Percentiles rank a stretch among this genome's conserved stretches.
Evolutionary conservation across 2,888 invertebrate genomes (phyloP).

Genomic region (Cerceris ruficornis): DNA sequence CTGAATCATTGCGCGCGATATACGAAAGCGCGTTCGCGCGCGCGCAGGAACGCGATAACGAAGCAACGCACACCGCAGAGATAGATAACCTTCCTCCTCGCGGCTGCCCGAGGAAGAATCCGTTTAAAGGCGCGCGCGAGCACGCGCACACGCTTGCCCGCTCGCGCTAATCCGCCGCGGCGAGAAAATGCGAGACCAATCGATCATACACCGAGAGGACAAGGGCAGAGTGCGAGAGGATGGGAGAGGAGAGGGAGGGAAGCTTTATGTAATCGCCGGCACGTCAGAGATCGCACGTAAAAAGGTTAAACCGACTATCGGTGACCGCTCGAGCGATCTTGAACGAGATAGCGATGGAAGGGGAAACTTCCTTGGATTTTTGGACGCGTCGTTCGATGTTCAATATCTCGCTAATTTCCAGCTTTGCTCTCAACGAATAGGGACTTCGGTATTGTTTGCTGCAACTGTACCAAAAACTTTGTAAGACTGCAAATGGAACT

Average conservation of each 20-base stretch:
- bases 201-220: slow-evolving; percentile 40
- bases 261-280: slow-evolving; percentile 46
- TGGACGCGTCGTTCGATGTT: background rate
- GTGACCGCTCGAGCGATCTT: background rate
- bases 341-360: background rate
- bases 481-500: no score
- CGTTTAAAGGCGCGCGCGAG: background rate
- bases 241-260: slow-evolving; percentile 37
- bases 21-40: background rate
- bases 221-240: slow-evolving; percentile 27
- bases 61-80: background rate
- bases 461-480: no score
- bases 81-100: background rate
- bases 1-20: slow-evolving; percentile 20
- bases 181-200: slow-evolving; percentile 38
- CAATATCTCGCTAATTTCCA: background rate
- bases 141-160: background rate
- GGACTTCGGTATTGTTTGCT: no score
- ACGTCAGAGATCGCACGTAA: slow-evolving; percentile 42
- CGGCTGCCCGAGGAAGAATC: background rate
- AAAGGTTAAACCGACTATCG: slow-evolving; percentile 24
- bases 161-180: slow-evolving; percentile 34
- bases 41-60: background rate
- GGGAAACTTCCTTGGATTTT: background rate
- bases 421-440: no score